Evolutionary conservation across 2,797 vertebrate species (phyloP), one percentile per base, ranked within the genome.

Genomic region (Babyrousa celebensis): DNA sequence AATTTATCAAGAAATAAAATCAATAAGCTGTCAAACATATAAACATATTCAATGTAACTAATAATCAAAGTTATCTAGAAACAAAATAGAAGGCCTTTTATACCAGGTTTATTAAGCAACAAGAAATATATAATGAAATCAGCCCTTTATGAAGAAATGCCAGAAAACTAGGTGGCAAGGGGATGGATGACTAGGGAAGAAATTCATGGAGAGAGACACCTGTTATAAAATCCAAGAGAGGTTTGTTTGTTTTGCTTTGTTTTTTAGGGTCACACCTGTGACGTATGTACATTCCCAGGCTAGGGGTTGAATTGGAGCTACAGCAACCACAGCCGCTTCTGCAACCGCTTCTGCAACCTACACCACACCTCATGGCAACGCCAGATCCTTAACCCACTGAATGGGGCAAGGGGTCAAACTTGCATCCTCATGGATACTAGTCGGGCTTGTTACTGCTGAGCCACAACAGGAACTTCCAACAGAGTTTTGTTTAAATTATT

Each of bases 31-130:
- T 27, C 74, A 65, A 85, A 60, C 20, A 77, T 85, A 95, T 68
- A 77, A 93, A 70, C n/a, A 52, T 67, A 25, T 88, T 79, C 77
- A 79, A 54, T 88, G 32, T 92, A 16, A 87, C 43, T 83, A 56
- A 75, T 82, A 82, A 83, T 78, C 32, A 56, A 82, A 93, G 62
- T 71, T 77, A 62, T 75, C 5, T 3, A 92, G 89, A 96, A 92
- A 62, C 52, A 15, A 85, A 85, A 18, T 27, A 72, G 27, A 60
- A 65, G 92, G 88, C 3, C 1, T 70, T 89, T 83, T 89, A 91
- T 29, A n/a, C 4, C 16, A 86, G 48, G 5, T 68, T 92, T 94
- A 62, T 75, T 27, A 95, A 91, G 27, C 32, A 94, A 80, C 2
- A 75, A 90, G 32, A 83, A 72, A 54, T 63, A 43, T 60, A 11